phyloP scores from a whole-genome alignment of 2,797 vertebrate genomes.

The Caiman crocodilus region DNA sequence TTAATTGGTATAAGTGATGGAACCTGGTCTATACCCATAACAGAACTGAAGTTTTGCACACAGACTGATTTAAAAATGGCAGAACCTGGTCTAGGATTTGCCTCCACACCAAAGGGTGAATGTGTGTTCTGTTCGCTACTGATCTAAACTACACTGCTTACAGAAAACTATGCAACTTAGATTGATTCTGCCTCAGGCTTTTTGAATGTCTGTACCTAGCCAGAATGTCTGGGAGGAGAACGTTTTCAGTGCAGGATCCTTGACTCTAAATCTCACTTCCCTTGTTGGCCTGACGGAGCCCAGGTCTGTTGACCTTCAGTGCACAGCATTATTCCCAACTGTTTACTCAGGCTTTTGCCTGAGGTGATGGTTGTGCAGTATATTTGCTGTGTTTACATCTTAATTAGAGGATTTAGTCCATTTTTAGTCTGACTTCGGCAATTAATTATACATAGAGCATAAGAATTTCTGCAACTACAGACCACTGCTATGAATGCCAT shows the following conservation, averaged over 20 bases:
- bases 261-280: background rate
- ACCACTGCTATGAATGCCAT: background rate
- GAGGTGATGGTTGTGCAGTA: conserved; percentile 10
- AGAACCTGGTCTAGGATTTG: no score
- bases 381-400: conserved; percentile 8
- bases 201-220: no score
- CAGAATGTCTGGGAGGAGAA: background rate
- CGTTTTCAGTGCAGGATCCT: background rate
- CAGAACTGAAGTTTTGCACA: no score
- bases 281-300: background rate
- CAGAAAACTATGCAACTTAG: no score
- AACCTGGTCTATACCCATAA: no score
- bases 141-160: no score
- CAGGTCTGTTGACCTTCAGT: conserved; percentile 8
- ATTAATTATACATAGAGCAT: conserved; percentile 18
- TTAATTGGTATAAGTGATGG: no score
- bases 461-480: conserved; percentile 10
- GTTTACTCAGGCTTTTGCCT: background rate
- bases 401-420: conserved; percentile 10
- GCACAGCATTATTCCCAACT: background rate
- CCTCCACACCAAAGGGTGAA: no score
- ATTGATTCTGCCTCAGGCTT: no score
- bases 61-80: no score
- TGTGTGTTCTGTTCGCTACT: no score
- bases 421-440: conserved; percentile 2